These are phyloP conservation scores for Globodera rostochiensis DNA, from an alignment of 1,140 invertebrate species.

Conservation along the genomic window DNA sequence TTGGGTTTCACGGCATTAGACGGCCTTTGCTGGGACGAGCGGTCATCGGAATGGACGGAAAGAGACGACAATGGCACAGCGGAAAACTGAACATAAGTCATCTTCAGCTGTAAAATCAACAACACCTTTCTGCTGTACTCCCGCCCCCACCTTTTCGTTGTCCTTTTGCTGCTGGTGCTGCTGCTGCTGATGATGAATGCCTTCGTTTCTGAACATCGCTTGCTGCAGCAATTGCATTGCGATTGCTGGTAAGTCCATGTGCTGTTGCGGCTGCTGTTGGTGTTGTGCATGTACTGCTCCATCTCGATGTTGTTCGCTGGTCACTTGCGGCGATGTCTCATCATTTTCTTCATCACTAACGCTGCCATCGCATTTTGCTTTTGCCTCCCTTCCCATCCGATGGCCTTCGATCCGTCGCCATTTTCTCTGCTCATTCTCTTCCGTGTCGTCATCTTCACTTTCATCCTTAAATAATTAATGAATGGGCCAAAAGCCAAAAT, in stretches of 20 bases:
- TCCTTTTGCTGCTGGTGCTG: not conserved
- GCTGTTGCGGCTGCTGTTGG: slow-evolving; percentile 4
- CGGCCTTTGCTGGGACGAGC: not conserved
- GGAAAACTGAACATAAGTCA: not conserved
- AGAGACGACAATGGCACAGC: not conserved
- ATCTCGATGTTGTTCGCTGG: not conserved
- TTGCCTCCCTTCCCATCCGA: not conserved
- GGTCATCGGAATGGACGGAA: not conserved
- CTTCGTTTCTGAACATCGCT: slow-evolving; percentile 9
- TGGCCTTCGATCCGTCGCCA: not conserved
- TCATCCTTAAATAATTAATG: not conserved
- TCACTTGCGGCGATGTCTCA: too few species aligned
- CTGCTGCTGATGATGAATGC: not conserved
- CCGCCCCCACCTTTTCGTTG: not conserved
- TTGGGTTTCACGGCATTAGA: not conserved
- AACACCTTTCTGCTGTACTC: not conserved
- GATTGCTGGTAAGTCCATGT: slow-evolving; percentile 5
- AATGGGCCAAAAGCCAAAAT: not conserved
- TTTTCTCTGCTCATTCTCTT: not conserved
- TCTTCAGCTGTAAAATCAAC: too few species aligned
- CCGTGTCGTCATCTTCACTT: not conserved
- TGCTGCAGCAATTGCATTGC: slow-evolving; percentile 1
- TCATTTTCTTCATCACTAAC: not conserved
- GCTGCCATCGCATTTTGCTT: not conserved
- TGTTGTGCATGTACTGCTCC: not conserved